Conservation (phyloP, 1,140 invertebrate species). For the Amphibalanus amphitrite region DNA sequence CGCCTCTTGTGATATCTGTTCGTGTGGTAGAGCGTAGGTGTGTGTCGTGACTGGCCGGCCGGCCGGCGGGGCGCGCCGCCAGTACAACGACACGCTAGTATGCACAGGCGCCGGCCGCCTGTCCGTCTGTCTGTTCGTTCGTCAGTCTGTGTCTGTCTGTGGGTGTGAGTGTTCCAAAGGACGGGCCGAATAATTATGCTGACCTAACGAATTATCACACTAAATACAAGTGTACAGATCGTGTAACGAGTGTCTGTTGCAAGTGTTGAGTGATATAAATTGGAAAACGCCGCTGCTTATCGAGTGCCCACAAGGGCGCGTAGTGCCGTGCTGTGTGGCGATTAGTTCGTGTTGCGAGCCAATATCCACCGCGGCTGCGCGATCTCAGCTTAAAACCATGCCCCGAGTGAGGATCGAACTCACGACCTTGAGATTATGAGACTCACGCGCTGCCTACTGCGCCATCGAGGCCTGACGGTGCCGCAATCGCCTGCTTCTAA, state of each 20-base stretch:
- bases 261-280: too few species aligned
- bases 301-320: too few species aligned
- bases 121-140: neutral
- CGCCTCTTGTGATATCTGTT: neutral
- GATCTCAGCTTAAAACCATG: slow-evolving; percentile 30
- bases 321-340: too few species aligned
- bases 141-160: neutral
- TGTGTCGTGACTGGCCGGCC: neutral
- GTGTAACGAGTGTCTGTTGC: too few species aligned
- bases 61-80: too few species aligned
- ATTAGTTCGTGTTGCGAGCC: too few species aligned
- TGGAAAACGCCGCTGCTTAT: too few species aligned
- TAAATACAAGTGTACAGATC: neutral
- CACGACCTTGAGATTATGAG: slow-evolving; percentile 95
- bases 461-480: slow-evolving; percentile 48
- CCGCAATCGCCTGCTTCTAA: too few species aligned
- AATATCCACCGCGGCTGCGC: too few species aligned
- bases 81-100: neutral
- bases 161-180: neutral
- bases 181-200: neutral
- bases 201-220: neutral
- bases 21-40: neutral
- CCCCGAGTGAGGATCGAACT: slow-evolving; percentile 88
- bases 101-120: neutral
- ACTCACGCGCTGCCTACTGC: slow-evolving; percentile 90